Base-by-base conservation (phyloP, 2,797 vertebrate species). In the Threskiornis aethiopicus region DNA sequence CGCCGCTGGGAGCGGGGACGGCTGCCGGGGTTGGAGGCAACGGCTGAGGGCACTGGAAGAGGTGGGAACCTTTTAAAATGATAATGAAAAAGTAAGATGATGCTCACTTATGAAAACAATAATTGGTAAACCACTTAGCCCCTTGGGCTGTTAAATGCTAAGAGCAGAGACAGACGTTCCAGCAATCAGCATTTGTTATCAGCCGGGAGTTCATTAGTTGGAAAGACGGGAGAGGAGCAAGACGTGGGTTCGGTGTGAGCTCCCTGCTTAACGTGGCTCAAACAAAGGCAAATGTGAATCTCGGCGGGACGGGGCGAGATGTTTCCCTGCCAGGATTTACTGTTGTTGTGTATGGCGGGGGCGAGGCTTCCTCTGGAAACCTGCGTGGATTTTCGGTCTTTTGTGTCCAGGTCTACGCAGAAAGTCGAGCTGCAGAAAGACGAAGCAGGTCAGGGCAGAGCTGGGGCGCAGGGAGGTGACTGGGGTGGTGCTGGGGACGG, bases 131-230 rank as follows among this genome's bases (percentile, higher is more conserved):
- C 59, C 6, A 2, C 86, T 93, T 73, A 54, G 42, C 39, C 89
- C 84, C 81, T 16, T 20, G 71, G 90, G 90, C 70, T 80, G 76
- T 61, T 66, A 59, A 84, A 62, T 2, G 18, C 59, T 31, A 33
- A 58, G 76, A 83, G 91, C 91, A 51, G 90, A 91, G 54, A 39
- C 82, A 92, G 69, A 57, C 6, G 4, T 61, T 95, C 41, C 64
- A 69, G 90, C 84, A 84, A 13, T n/a, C 3, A 2, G 55, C 46
- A 7, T 75, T 62, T 89, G 47, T 20, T 80, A 65, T 84, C 87
- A 91, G 71, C 82, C 73, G 92, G 87, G 90, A 90, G 61, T 89
- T 94, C 88, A 76, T 87, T 94, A 92, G 83, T 5, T 28, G 52
- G 75, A 37, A 72, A 88, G 44, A 41, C 1, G 2, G 35, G 76